Base-by-base conservation (phyloP, 2,888 invertebrate genomes). In the Hypena proboscidalis region DNA sequence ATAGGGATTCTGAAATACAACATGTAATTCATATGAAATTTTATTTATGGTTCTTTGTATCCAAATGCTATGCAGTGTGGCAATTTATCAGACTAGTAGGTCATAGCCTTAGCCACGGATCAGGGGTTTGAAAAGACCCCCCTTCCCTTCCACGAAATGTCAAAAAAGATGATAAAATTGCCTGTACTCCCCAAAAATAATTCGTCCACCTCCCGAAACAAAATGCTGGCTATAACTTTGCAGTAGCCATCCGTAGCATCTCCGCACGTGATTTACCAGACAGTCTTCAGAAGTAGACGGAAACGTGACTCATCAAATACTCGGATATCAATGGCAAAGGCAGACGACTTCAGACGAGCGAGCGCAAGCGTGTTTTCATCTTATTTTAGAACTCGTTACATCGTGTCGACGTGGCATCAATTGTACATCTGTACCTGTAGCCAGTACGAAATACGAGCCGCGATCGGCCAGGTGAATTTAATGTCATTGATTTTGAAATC, bases 281-380 rank as follows among this genome's bases (percentile, higher is more conserved):
- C 66, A 19, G 42, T 51, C 29, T 49, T 49, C 45, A 19, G 33
- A 64, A 56, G 58, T 49, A 74, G 75, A 74, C 77, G 49, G 37
- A 51, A 38, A 34, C 33, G 48, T 80, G 80, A 80, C 39, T 80
- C 81, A 80, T 67, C 67, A 67, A 47, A 62, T 58, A 58, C 49
- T 50, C 45, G 27, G 46, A 51, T 67, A 76, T 77, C 78, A 74
- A 74, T 76, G 75, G 67, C 74, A n/a, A n/a, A n/a, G n/a, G n/a
- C n/a, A n/a, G n/a, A n/a, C n/a, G n/a, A n/a, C n/a, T n/a, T n/a
- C n/a, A 70, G 70, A 64, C 66, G 39, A 56, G 54, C 53, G 43
- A 61, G 43, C 53, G 59, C 23, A 9, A 63, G 51, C 56, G 54
- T 62, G 57, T 66, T 65, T 63, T 49, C 52, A 55, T 71, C 73